phyloP scores from a whole-genome alignment of 1,140 invertebrate genomes.

The Vanessa atalanta region DNA sequence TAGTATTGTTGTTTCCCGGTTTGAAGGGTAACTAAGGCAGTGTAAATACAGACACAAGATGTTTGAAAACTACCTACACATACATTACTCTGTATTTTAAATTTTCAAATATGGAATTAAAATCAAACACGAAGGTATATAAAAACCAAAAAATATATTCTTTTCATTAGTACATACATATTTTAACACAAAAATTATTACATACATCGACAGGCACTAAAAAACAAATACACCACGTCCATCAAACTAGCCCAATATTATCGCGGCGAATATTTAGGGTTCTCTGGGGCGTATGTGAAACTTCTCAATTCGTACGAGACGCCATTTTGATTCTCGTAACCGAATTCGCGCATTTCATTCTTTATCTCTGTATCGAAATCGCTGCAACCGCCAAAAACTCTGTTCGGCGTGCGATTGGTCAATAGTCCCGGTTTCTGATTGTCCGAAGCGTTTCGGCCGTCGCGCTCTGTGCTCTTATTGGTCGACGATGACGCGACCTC shows the following conservation, averaged over 20 bases:
- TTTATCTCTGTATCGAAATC: conserved; percentile 50
- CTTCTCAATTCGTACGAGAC: conserved; percentile 77
- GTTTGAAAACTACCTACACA: too few relatives aligned
- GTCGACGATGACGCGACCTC: conserved; percentile 34
- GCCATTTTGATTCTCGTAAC: conserved; percentile 64
- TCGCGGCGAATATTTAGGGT: conserved; percentile 77
- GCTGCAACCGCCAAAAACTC: conserved; percentile 70
- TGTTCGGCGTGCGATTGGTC: conserved; percentile 51
- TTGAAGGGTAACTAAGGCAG: too few relatives aligned
- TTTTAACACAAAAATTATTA: conserved; percentile 60
- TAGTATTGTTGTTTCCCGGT: too few relatives aligned
- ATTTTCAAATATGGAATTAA: too few relatives aligned
- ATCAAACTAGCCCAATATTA: conserved; percentile 47
- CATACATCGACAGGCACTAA: conserved; percentile 59
- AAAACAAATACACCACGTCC: conserved; percentile 36
- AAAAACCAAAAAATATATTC: conserved; percentile 69
- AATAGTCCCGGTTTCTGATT: conserved; percentile 24
- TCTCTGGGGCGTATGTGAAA: conserved; percentile 79
- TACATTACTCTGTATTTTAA: too few relatives aligned
- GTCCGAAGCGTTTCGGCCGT: conserved; percentile 14
- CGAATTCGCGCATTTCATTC: conserved; percentile 50
- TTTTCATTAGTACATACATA: conserved; percentile 68
- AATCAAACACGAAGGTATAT: conserved; percentile 4
- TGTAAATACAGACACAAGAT: too few relatives aligned
- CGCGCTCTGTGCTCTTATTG: conserved; percentile 35